Base-by-base conservation (phyloP, 2,797 vertebrate species). In the Glyptemys insculpta region DNA sequence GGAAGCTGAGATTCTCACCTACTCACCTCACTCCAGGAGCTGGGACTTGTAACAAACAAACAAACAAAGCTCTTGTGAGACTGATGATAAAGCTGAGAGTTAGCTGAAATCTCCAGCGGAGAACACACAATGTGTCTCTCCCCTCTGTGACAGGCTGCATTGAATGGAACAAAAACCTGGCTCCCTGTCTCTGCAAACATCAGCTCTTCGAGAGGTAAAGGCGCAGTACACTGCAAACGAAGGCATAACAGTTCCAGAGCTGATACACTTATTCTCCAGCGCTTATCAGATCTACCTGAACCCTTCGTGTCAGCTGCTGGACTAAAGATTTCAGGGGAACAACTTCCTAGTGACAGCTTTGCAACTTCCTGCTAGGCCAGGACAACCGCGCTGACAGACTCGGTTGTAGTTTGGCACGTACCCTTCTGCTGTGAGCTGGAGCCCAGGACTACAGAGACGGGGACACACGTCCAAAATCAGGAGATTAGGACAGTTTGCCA, bases 301-400 rank as follows among this genome's bases (percentile, higher is more conserved):
- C 15, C 52, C 18, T 10, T 16, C 10, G 65, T 9, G 34, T 37
- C 65, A 68, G 65, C 65, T 5, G 18, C 18, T n/a, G 37, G 0
- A 29, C 52, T 83, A 62, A 27, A 89, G 79, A 56, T 56, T 49
- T 68, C 31, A 49, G 3, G 18, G 37, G 31, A 44, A 62, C 87
- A 85, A 8, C n/a, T 78, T 87, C 76, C 53, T 52, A 65, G 85
- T 18, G 31, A 54, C 53, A 57, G 3, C 72, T 87, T 90, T 81
- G 47, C 11, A 47, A 8, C 19, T 79, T 91, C 27, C n/a, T 41
- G 79, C 79, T 8, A 25, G 23, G 79, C 31, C 83, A 97, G 86
- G 93, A 94, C 87, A 41, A 3, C 5, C 1, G 0, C 50, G 83
- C 47, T n/a, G 88, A 21, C 8, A 9, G 27, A 1, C 4, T 6